These are phyloP conservation scores for Hoplodrina ambigua DNA, from an alignment of 2,888 invertebrate genomes.

Conservation along the genomic window DNA sequence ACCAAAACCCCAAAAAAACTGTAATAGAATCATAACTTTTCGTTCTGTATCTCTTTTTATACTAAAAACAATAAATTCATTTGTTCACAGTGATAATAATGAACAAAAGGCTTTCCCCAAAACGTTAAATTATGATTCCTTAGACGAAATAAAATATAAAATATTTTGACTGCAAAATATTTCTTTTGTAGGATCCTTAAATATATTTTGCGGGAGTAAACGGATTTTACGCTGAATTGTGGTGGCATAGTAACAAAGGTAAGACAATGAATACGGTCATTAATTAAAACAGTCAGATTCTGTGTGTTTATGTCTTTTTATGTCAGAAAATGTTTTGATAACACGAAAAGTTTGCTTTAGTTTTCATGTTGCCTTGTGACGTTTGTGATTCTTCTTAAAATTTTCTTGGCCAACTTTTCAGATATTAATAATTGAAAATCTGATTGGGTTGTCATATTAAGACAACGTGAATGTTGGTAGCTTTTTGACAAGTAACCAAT, in stretches of 20 bases:
- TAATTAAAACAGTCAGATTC: conserved; percentile 34
- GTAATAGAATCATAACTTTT: conserved; percentile 12
- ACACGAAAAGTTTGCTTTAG: conserved; percentile 3
- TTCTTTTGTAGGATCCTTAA: conserved; percentile 32
- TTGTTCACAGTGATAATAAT: conserved; percentile 18
- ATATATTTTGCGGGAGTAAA: conserved; percentile 28
- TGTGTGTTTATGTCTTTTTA: conserved; percentile 15
- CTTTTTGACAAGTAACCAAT: not conserved
- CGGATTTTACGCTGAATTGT: conserved; percentile 8
- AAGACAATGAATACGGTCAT: conserved; percentile 41
- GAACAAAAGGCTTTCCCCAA: conserved; percentile 19
- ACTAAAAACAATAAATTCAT: conserved; percentile 26
- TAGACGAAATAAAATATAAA: conserved; percentile 35
- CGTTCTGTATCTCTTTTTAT: not conserved
- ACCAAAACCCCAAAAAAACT: conserved; percentile 11
- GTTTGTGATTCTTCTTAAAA: conserved; percentile 1
- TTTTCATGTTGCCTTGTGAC: not conserved
- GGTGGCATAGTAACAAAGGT: conserved; percentile 39
- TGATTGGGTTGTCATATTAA: not conserved
- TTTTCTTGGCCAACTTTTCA: not conserved
- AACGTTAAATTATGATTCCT: conserved; percentile 44
- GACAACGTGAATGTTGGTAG: not conserved
- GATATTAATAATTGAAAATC: not conserved
- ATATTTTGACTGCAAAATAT: conserved; percentile 43
- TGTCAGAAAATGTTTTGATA: conserved; percentile 3